Base-by-base conservation (phyloP, 2,113 vertebrate genomes). In the Polypterus bichir region DNA sequence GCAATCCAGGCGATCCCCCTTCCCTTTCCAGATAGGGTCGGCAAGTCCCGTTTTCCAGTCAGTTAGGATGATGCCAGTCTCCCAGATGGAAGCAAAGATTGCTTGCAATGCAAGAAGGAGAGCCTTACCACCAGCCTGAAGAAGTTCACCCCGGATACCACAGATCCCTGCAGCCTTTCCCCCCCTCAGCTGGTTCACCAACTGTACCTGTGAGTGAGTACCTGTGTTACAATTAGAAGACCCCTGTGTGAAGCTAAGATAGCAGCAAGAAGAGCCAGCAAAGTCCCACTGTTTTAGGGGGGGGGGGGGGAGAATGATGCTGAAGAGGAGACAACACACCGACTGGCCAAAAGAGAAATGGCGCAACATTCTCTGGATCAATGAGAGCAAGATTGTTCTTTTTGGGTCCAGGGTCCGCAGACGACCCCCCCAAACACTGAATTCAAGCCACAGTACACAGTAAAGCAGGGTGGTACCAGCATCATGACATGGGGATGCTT, bases 391-490 rank as follows among this genome's bases (percentile, higher is more conserved):
- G n/a, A n/a, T n/a, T n/a, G n/a, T n/a, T 65, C 9, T 61, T 46
- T 57, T 64, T 64, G 65, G 65, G 62, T 65, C 66, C 10, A 65
- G 44, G 46, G 53, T 51, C 59, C 27, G 9, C 62, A 65, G 59
- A 60, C 63, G 55, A 62, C 64, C 59, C 57, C 56, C 47, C 49
- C 60, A 61, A 47, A 44, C 48, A 59, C 64, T 56, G 60, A 66
- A 60, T 67, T 67, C 51, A 69, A 69, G 61, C 61, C 61, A 69
- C 61, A 69, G 61, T 63, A 66, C 56, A 27, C 27, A 27, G 68
- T 69, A n/a, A 66, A 69, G 64, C 60, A 69, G 55, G 45, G 58
- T 61, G 4, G 59, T 7, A 53, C 68, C 65, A 58, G 11, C 46
- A 63, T 60, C 47, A 66, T 65, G 54, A 46, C 48, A 62, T 62